Evolutionary conservation across 2,888 invertebrate species (phyloP).

Genomic region (Lasioglossum leucozonium): DNA sequence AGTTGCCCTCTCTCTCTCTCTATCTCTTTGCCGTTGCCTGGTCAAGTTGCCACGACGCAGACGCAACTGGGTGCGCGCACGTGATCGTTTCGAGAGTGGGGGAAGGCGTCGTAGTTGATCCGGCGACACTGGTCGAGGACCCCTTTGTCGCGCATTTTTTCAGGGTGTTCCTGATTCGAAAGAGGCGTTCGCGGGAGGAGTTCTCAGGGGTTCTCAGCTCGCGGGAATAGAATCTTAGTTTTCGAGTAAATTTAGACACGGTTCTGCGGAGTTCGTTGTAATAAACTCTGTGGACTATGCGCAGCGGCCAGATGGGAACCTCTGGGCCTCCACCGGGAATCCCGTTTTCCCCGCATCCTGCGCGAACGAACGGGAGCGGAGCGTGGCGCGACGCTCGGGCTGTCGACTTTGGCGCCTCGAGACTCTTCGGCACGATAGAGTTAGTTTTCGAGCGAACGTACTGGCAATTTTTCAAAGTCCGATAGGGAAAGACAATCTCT

Average conservation of each 20-base stretch:
- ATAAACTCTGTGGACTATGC: background rate
- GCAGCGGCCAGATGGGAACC: background rate
- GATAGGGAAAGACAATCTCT: background rate
- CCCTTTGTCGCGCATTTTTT: background rate
- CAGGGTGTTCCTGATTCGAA: background rate
- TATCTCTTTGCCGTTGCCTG: no score
- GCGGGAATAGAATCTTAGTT: background rate
- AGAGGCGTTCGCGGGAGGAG: background rate
- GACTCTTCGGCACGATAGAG: background rate
- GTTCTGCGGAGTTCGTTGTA: background rate
- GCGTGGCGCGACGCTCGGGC: background rate
- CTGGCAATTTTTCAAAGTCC: background rate
- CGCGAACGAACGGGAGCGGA: background rate
- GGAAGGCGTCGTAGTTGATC: no score
- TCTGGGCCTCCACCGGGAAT: background rate
- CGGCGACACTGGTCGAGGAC: background rate
- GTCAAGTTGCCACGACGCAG: no score
- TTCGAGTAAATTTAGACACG: background rate
- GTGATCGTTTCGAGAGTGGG: no score
- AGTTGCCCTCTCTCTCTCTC: no score
- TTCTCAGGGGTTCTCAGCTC: background rate
- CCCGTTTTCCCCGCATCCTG: background rate
- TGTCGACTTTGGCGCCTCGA: background rate
- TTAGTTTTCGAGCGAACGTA: background rate
- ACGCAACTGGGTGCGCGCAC: no score